Percentiles rank a stretch among this genome's conserved stretches.
phyloP scores from a whole-genome alignment of 2,797 vertebrate genomes.

The Aselliscus stoliczkanus region DNA sequence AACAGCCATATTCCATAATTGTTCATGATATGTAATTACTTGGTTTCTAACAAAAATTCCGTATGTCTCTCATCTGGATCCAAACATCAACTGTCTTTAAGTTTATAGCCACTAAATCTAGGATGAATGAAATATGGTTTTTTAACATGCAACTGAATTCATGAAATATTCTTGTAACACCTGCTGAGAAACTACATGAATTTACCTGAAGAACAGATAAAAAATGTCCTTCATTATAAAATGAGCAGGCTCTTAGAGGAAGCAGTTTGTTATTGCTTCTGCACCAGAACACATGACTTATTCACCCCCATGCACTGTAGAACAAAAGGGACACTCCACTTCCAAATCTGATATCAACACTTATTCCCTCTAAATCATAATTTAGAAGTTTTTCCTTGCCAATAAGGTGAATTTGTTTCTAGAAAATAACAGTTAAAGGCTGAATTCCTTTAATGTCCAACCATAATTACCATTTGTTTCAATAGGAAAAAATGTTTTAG shows the following conservation, averaged over 20 bases:
- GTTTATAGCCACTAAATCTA: not conserved
- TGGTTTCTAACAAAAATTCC: not conserved
- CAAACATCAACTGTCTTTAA: not conserved
- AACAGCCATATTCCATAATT: not conserved
- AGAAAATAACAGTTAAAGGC: not conserved
- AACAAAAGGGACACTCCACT: constrained; percentile 19
- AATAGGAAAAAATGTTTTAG: not conserved
- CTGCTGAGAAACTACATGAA: not conserved
- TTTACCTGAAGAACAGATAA: not conserved
- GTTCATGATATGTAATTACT: not conserved
- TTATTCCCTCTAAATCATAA: not conserved
- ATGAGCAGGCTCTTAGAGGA: constrained; percentile 18
- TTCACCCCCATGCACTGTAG: not conserved
- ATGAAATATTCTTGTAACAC: not conserved
- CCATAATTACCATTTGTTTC: not conserved
- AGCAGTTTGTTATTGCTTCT: not conserved
- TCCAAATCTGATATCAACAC: not conserved
- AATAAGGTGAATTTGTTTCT: not conserved
- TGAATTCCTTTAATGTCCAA: not conserved
- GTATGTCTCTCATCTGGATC: not conserved
- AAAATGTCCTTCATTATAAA: constrained; percentile 46
- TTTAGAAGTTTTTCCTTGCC: not conserved
- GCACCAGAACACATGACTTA: not conserved
- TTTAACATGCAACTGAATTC: not conserved
- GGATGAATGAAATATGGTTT: not conserved